Evolutionary conservation across 2,113 vertebrate species (phyloP).

Genomic region (Megaceryle torquata): DNA sequence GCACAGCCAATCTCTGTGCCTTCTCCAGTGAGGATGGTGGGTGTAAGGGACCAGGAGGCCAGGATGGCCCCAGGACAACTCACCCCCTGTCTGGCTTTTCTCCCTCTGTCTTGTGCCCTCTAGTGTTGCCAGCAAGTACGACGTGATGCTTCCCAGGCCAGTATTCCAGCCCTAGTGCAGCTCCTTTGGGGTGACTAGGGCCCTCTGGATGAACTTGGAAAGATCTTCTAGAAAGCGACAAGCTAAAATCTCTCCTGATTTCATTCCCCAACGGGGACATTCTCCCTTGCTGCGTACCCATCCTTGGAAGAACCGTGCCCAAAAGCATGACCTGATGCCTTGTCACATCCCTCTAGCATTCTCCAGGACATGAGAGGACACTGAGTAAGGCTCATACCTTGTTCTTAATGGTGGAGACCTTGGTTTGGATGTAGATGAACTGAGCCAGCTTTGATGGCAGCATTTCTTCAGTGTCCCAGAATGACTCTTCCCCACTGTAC

Average conservation of each 20-base stretch:
- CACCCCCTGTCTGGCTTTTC: background rate
- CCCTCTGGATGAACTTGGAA: background rate
- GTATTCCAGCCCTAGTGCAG: background rate
- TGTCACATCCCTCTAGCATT: background rate
- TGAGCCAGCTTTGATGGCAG: background rate
- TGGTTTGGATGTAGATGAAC: background rate
- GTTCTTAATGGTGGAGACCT: background rate
- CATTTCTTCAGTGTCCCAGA: background rate
- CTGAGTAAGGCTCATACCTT: background rate
- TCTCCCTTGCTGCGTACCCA: background rate
- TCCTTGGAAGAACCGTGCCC: background rate
- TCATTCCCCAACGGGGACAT: background rate
- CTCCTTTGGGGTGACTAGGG: background rate
- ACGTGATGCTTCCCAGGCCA: background rate
- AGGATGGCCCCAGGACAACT: background rate
- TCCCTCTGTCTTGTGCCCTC: slow-evolving; percentile 17
- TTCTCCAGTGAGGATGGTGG: background rate
- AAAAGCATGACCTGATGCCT: background rate
- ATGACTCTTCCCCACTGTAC: accelerated
- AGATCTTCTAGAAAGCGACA: background rate
- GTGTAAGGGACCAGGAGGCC: background rate
- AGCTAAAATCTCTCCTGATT: background rate
- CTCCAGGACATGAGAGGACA: background rate
- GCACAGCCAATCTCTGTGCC: background rate
- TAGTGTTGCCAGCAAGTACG: background rate